A percentile compares a stretch with the other conserved stretches of the same genome.
These are phyloP conservation scores for Bombus superbus DNA, from an alignment of 1,140 invertebrate species.

Conservation along the genomic window DNA sequence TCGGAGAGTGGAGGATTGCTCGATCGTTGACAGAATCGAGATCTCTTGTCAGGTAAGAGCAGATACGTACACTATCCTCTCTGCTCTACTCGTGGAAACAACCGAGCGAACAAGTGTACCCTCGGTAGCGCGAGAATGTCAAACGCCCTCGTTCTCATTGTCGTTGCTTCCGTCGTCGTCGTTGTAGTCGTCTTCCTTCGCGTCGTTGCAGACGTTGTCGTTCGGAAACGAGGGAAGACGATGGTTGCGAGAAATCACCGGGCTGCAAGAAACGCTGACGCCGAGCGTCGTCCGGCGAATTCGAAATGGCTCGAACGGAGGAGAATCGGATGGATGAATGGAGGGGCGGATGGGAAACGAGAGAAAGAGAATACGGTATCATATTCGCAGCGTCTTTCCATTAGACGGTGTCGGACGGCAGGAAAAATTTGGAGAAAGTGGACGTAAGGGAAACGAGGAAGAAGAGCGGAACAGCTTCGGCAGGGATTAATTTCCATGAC, in stretches of 20 bases:
- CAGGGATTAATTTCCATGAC: conserved; percentile 34
- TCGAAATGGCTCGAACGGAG: conserved; percentile 21
- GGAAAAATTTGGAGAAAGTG: conserved; percentile 27
- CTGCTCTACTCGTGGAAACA: conserved; percentile 31
- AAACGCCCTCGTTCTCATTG: conserved; percentile 6
- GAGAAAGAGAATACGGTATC: conserved; percentile 15
- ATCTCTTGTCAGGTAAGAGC: neutral
- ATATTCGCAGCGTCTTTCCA: conserved; percentile 30
- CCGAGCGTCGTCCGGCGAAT: conserved; percentile 54
- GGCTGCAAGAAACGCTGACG: conserved; percentile 66
- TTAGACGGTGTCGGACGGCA: conserved; percentile 8
- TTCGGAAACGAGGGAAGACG: conserved; percentile 51
- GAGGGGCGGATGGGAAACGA: neutral
- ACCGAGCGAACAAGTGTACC: conserved; percentile 50
- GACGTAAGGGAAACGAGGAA: conserved; percentile 23
- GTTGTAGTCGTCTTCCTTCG: conserved; percentile 25
- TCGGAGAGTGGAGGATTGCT: neutral
- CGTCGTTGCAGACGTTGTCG: conserved; percentile 37
- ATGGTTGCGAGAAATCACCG: conserved; percentile 61
- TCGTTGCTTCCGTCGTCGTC: conserved; percentile 22
- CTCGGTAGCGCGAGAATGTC: conserved; percentile 28
- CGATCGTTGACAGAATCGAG: conserved; percentile 37
- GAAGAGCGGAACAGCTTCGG: neutral
- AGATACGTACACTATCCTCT: neutral
- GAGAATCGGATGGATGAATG: neutral